Conservation (phyloP, 2,888 invertebrate genomes). For the Syrphus vitripennis region DNA sequence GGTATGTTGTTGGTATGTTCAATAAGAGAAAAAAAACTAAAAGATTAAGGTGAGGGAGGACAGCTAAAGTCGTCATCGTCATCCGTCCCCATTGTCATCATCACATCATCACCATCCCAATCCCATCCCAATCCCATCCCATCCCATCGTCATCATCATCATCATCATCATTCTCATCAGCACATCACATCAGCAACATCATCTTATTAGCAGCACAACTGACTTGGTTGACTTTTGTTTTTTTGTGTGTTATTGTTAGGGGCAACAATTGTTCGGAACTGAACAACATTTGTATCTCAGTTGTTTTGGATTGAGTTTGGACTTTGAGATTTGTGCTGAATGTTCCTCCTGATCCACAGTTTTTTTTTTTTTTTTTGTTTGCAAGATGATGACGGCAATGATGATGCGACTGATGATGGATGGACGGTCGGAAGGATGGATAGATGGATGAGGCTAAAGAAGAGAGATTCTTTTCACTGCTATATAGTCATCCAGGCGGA, state of each 20-base stretch:
- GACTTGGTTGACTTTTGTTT: slow-evolving; percentile 60
- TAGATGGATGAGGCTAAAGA: slow-evolving; percentile 38
- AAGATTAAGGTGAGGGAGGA: slow-evolving; percentile 31
- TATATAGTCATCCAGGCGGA: slow-evolving; percentile 17
- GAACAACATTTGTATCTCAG: slow-evolving; percentile 52
- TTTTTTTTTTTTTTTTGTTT: neutral
- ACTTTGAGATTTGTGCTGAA: slow-evolving; percentile 55
- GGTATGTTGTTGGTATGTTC: too few species aligned
- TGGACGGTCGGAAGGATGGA: slow-evolving; percentile 50
- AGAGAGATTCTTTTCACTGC: slow-evolving; percentile 30
- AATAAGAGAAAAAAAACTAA: slow-evolving; percentile 11
- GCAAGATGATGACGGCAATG: slow-evolving; percentile 41
- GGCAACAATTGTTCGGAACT: slow-evolving; percentile 62
- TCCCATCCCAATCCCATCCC: too few species aligned
- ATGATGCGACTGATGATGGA: slow-evolving; percentile 68
- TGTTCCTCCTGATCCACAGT: slow-evolving; percentile 23
- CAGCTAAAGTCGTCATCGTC: slow-evolving; percentile 63
- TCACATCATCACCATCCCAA: slow-evolving; percentile 68
- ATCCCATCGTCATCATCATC: slow-evolving; percentile 41
- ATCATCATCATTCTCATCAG: slow-evolving; percentile 53
- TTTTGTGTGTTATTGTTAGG: slow-evolving; percentile 38
- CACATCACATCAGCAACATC: slow-evolving; percentile 67
- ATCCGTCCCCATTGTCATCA: slow-evolving; percentile 67
- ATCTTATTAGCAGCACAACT: slow-evolving; percentile 70
- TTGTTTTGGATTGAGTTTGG: slow-evolving; percentile 53